Percentiles rank a stretch among this genome's conserved stretches.
Conservation (phyloP, 2,888 invertebrate species). For the Orthosia cruda region DNA sequence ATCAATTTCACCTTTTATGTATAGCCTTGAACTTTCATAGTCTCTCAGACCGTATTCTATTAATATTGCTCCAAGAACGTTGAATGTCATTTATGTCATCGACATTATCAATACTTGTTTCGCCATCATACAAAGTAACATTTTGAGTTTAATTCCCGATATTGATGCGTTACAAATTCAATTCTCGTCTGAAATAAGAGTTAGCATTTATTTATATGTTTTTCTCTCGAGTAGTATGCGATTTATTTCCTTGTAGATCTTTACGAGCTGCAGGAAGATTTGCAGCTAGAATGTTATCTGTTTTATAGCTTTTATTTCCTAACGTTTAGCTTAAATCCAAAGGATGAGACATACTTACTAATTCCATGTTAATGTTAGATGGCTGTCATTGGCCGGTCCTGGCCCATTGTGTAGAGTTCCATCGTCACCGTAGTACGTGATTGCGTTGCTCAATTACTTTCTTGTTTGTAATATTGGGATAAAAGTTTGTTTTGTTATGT, state of each 20-base stretch:
- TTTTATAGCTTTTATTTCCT: slow-evolving; percentile 43
- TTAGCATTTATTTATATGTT: slow-evolving; percentile 45
- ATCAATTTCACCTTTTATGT: slow-evolving; percentile 8
- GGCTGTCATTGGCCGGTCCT: slow-evolving; percentile 20
- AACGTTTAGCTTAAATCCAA: slow-evolving; percentile 28
- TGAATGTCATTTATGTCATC: slow-evolving; percentile 19
- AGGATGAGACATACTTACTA: slow-evolving; percentile 30
- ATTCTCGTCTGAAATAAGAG: slow-evolving; percentile 33
- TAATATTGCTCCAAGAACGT: slow-evolving; percentile 9
- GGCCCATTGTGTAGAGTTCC: slow-evolving; percentile 48
- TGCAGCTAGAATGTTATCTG: slow-evolving; percentile 40
- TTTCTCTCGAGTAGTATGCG: slow-evolving; percentile 16
- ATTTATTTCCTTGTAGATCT: slow-evolving; percentile 48
- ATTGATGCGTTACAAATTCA: slow-evolving; percentile 39
- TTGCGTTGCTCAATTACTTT: slow-evolving; percentile 60
- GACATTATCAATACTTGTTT: slow-evolving; percentile 17
- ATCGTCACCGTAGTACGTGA: slow-evolving; percentile 50
- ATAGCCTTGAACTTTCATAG: slow-evolving; percentile 15
- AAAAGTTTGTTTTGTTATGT: slow-evolving; percentile 56
- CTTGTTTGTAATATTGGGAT: slow-evolving; percentile 58
- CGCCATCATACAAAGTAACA: slow-evolving; percentile 5
- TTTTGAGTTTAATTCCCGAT: slow-evolving; percentile 20
- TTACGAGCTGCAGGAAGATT: slow-evolving; percentile 57
- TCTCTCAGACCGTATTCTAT: neutral
- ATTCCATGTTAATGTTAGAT: slow-evolving; percentile 37